Base-by-base conservation (phyloP, 2,113 vertebrate species). In the Sprattus sprattus region DNA sequence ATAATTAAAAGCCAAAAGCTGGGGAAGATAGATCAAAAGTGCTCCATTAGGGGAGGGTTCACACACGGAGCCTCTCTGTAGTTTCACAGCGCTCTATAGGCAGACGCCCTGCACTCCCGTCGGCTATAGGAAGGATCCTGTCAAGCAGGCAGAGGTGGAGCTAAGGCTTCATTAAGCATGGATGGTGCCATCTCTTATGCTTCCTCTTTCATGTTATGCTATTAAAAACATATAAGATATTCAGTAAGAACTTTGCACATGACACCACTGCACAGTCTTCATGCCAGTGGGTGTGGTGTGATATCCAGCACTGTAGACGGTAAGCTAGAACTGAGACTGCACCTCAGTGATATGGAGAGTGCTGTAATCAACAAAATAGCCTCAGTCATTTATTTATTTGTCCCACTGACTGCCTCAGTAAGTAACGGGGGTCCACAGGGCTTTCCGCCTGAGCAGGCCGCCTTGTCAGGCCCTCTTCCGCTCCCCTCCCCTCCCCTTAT, bases 21-120 rank as follows among this genome's bases (percentile, higher is more conserved):
- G 87, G 89, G 91, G 85, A 91, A 93, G 92, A 95, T 95, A 93
- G 92, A 95, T 95, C 94, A 95, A 95, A 94, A 93, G 89, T 91
- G 89, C 88, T 88, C 84, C 89, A 91, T 91, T 93, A 92, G 92
- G 90, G 89, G 89, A 86, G 93, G 92, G 93, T 93, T 94, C 91
- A 93, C 71, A 2, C 28, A 15, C 71, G 84, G 84, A 93, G 89
- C 89, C 84, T 90, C 90, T 93, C 89, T 89, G 88, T 87, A 88
- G 88, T 92, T 91, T 82, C 89, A 86, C 32, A 78, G 11, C 28
- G 6, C 71, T 78, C 32, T 32, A 32, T 32, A 78, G 71, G 64
- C 64, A 67, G 60, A 67, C 64, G 10, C 6, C 64, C 64, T 1
- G 28, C 64, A 25, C 9, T 67, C 9, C 54, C 20, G 54, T 20